Percentiles rank a stretch among this genome's conserved stretches.
Conservation (phyloP, 1,140 invertebrate species). For the Charaxes varanes region DNA sequence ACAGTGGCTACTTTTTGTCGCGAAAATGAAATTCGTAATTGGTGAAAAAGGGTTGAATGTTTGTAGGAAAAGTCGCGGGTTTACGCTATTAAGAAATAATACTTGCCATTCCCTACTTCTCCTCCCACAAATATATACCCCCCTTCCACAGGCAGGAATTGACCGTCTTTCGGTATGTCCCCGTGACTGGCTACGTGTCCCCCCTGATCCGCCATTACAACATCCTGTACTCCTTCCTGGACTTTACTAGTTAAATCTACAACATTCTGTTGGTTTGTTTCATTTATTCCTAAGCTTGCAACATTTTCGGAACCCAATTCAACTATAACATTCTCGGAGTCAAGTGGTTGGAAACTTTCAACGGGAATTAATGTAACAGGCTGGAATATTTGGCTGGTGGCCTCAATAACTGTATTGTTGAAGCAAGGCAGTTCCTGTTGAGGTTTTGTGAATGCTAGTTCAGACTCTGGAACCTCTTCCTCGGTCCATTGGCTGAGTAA, state of each 20-base stretch:
- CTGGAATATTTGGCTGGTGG: slow-evolving; percentile 53
- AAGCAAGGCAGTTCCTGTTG: slow-evolving; percentile 46
- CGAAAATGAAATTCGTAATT: no score
- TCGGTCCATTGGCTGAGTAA: slow-evolving; percentile 67
- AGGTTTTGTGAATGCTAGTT: slow-evolving; percentile 27
- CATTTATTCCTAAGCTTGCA: slow-evolving; percentile 1
- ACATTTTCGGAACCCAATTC: slow-evolving; percentile 32
- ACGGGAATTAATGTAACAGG: slow-evolving; percentile 48
- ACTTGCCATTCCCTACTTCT: slow-evolving; percentile 40
- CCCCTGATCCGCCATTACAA: slow-evolving; percentile 42
- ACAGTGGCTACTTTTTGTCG: no score
- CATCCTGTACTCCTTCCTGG: slow-evolving; percentile 21
- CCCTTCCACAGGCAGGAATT: slow-evolving; percentile 60
- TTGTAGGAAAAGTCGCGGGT: slow-evolving; percentile 1
- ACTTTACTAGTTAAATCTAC: slow-evolving; percentile 1
- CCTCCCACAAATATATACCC: slow-evolving; percentile 60
- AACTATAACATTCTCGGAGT: slow-evolving; percentile 39
- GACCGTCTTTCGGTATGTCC: slow-evolving; percentile 29
- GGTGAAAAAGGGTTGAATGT: no score
- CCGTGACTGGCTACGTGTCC: slow-evolving; percentile 31
- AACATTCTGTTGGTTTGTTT: slow-evolving; percentile 3
- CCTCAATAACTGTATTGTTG: slow-evolving; percentile 50
- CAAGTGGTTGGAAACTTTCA: slow-evolving; percentile 24
- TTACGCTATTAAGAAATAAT: slow-evolving; percentile 1
- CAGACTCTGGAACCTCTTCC: slow-evolving; percentile 58